Evolutionary conservation across 1,140 invertebrate species (phyloP), one percentile per base, ranked within the genome.

Genomic region (Drosophila lacteicornis): DNA sequence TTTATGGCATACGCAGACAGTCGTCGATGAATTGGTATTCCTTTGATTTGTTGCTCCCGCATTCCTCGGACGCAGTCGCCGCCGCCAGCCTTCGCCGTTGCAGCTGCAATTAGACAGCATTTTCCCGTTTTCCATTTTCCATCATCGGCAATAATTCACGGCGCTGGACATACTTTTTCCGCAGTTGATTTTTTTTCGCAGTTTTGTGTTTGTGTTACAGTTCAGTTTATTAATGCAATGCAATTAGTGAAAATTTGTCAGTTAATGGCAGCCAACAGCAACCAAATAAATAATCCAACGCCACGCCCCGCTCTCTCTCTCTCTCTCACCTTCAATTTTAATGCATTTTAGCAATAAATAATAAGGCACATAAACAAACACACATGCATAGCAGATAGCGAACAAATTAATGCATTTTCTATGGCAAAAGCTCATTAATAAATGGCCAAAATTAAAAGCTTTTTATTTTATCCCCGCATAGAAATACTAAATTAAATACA

Each of bases 201-300:
- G 22, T 36, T 57, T 63, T 51, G 61, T 78, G 63, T 69, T 82
- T 58, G 47, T 56, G 38, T 68, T 69, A 78, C 57, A 56, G 53
- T 62, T 63, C 55, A 87, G 80, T 88, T 87, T 87, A 87, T 87
- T 87, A 87, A 87, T 82, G 85, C 68, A 87, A 90, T 78, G 85
- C 84, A 87, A 87, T 87, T 87, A 87, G 84, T 80, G 61, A 80
- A 73, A 88, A 88, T 88, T 88, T 88, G 84, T 90, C 84, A 90
- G 84, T 88, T 90, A 90, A 88, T 88, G 84, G 78, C 84, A 63
- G 73, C 61, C 75, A 75, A 63, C 79, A 82, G 77, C 82, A 73
- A 45, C 67, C 68, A 83, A 87, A 88, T 88, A 88, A 88, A 88
- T 88, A 88, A 85, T 80, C 77, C 62, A 49, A 13, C 46, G 36